These are phyloP conservation scores for Synergus itoensis DNA, from an alignment of 2,888 invertebrate species.

Conservation along the genomic window DNA sequence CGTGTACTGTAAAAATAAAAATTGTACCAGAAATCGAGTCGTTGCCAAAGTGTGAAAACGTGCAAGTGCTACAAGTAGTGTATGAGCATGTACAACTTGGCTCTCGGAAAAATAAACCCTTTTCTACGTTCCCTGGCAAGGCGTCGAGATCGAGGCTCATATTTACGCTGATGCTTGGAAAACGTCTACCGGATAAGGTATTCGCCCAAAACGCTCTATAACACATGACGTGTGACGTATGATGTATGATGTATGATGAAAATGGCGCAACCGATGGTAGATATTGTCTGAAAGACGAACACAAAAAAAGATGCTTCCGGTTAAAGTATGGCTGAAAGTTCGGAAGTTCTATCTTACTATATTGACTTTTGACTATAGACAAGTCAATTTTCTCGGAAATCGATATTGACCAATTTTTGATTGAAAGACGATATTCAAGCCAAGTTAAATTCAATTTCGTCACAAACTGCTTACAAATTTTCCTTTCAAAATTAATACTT, in stretches of 20 bases:
- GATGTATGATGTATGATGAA: conserved; percentile 51
- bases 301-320: conserved; percentile 31
- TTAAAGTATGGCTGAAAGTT: conserved; percentile 11
- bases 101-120: conserved; percentile 53
- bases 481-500: too few relatives aligned
- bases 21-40: conserved; percentile 1
- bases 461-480: too few relatives aligned
- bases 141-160: conserved; percentile 51
- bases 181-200: conserved; percentile 48
- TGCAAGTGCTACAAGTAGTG: conserved; percentile 34
- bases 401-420: not conserved
- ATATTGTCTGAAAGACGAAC: conserved; percentile 40
- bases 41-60: conserved; percentile 26
- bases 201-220: conserved; percentile 49
- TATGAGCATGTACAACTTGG: conserved; percentile 33
- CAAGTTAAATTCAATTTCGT: too few relatives aligned
- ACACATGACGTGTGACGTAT: conserved; percentile 48
- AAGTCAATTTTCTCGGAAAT: conserved; percentile 8
- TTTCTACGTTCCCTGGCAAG: conserved; percentile 48
- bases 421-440: too few relatives aligned
- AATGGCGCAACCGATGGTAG: conserved; percentile 51
- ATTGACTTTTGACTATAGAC: not conserved
- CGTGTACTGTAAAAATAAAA: not conserved
- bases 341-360: not conserved
- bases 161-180: conserved; percentile 56